A percentile compares a stretch with the other conserved stretches of the same genome.
These are phyloP conservation scores for Rhyacichthys aspro DNA, from an alignment of 2,797 vertebrate genomes.

Conservation along the genomic window DNA sequence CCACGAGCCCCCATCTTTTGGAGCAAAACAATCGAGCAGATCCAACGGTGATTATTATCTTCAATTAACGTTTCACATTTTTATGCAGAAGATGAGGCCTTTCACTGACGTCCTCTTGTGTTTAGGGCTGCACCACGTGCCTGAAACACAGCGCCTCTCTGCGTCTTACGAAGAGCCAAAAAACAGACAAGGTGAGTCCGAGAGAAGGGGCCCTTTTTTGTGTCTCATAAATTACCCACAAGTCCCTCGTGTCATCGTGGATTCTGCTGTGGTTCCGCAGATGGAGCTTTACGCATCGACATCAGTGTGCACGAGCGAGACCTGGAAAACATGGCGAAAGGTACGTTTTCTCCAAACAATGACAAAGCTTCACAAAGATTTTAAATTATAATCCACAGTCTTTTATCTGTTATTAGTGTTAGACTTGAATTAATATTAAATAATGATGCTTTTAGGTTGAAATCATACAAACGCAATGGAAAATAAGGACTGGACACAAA, in stretches of 20 bases:
- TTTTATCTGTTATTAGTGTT: not conserved
- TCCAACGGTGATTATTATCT: constrained; percentile 73
- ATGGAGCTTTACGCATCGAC: constrained; percentile 85
- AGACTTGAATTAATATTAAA: no score
- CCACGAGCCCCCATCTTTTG: constrained; percentile 68
- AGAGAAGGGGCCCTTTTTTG: not conserved
- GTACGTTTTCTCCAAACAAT: constrained; percentile 72
- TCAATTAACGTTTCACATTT: not conserved
- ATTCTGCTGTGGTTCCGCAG: constrained; percentile 43
- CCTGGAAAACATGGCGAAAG: constrained; percentile 95
- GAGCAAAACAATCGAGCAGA: constrained; percentile 83
- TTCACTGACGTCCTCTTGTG: constrained; percentile 2
- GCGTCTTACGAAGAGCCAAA: constrained; percentile 86
- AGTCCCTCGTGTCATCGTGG: not conserved
- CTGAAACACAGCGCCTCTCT: constrained; percentile 83
- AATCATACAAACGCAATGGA: no score
- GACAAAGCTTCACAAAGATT: not conserved
- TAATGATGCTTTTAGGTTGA: no score
- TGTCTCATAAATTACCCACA: not conserved
- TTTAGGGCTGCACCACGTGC: constrained; percentile 48
- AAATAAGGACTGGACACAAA: no score
- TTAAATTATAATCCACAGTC: constrained; percentile 11
- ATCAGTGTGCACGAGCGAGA: constrained; percentile 88
- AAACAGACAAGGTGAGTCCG: constrained; percentile 77
- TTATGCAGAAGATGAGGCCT: not conserved